Evolutionary conservation across 2,797 vertebrate species (phyloP).

Genomic region (Ceryle rudis): DNA sequence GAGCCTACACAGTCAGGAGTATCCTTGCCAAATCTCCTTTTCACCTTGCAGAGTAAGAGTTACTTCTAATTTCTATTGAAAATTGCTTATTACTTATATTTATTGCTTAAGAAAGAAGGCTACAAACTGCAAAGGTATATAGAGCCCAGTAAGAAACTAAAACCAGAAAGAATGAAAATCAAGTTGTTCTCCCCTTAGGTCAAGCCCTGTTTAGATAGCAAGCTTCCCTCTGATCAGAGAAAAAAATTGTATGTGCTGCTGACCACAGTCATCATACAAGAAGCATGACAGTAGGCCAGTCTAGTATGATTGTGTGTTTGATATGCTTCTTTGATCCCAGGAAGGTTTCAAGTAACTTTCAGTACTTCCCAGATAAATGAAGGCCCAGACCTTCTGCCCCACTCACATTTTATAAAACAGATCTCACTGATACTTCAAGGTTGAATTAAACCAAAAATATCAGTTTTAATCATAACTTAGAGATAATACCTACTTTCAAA

Average conservation of each 20-base stretch:
- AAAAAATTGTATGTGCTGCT: background rate
- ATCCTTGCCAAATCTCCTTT: background rate
- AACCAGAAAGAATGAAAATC: background rate
- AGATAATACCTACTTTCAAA: conserved; percentile 87
- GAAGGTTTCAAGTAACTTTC: background rate
- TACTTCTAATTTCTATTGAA: background rate
- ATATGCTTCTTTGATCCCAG: background rate
- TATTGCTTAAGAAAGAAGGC: background rate
- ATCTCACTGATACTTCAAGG: background rate
- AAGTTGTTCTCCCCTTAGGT: background rate
- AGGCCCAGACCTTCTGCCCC: background rate
- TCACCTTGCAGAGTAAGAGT: background rate
- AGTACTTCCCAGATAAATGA: background rate
- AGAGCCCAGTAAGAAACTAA: background rate
- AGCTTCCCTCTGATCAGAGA: background rate
- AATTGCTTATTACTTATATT: background rate
- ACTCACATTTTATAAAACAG: background rate
- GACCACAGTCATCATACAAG: background rate
- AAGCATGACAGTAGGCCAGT: background rate
- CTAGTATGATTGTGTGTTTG: background rate
- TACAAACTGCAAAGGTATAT: background rate
- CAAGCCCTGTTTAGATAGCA: background rate
- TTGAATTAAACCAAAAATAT: background rate
- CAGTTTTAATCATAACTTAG: background rate
- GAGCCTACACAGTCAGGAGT: background rate